Evolutionary conservation across 2,113 vertebrate species (phyloP).

Genomic region (Uria aalge): DNA sequence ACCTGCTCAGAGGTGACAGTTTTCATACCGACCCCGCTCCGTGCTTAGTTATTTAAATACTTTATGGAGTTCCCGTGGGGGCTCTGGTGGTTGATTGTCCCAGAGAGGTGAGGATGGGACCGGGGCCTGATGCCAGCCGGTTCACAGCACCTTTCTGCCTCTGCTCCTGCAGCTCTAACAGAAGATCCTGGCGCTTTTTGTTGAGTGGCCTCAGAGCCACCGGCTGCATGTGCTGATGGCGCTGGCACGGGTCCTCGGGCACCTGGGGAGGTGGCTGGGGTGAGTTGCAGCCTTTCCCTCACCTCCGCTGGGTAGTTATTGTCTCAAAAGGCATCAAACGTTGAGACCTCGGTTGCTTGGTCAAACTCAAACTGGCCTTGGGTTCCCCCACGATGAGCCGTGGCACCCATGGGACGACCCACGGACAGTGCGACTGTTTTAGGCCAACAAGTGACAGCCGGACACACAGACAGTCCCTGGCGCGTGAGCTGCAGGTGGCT

Average conservation of each 20-base stretch:
- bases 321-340: fast-evolving
- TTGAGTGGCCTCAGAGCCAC: not conserved
- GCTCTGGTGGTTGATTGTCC: fast-evolving
- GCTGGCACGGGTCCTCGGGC: fast-evolving
- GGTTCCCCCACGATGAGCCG: fast-evolving
- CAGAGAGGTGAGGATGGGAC: fast-evolving
- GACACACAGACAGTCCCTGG: not conserved
- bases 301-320: fast-evolving
- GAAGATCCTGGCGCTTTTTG: fast-evolving
- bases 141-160: not conserved
- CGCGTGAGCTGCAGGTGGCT: not conserved
- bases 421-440: fast-evolving
- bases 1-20: fast-evolving
- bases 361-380: not conserved
- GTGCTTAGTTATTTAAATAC: fast-evolving
- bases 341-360: fast-evolving
- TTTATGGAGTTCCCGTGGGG: fast-evolving
- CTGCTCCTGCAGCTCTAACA: fast-evolving
- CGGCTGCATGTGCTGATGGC: fast-evolving
- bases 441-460: not conserved
- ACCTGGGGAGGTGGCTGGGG: fast-evolving
- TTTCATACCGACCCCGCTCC: fast-evolving
- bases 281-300: not conserved
- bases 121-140: fast-evolving
- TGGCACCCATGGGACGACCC: fast-evolving